phyloP scores from a whole-genome alignment of 2,888 invertebrate genomes.

The Sabellastarte sp. region DNA sequence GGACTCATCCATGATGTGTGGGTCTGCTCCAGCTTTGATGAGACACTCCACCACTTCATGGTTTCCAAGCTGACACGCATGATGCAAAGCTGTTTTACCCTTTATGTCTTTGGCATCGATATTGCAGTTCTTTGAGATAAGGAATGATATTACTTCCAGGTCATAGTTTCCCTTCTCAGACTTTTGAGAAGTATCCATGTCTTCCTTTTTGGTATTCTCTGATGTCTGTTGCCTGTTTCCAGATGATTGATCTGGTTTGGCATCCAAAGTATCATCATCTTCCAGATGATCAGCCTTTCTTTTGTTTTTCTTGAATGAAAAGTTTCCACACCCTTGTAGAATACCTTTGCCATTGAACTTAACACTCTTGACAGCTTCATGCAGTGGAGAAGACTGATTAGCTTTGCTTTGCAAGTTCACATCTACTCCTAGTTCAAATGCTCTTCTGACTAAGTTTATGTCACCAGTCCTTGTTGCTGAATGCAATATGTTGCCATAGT shows the following conservation, averaged over 20 bases:
- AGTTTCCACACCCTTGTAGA: background rate
- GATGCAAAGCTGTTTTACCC: background rate
- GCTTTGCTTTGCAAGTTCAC: background rate
- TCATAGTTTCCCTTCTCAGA: background rate
- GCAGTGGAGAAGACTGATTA: background rate
- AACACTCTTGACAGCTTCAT: background rate
- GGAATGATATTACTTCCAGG: background rate
- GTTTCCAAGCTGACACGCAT: background rate
- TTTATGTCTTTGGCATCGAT: background rate
- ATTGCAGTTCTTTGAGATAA: background rate
- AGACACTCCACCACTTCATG: background rate
- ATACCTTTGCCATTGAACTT: background rate
- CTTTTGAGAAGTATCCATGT: background rate
- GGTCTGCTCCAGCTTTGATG: background rate
- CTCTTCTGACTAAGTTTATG: background rate
- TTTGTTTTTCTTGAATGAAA: background rate
- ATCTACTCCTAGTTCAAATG: background rate
- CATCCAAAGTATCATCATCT: background rate
- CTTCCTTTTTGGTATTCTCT: background rate
- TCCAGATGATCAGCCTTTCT: background rate
- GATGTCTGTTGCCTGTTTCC: no score
- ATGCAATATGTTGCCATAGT: background rate
- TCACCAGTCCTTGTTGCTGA: background rate
- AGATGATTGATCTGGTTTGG: no score
- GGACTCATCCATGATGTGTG: background rate